Evolutionary conservation across 2,113 vertebrate species (phyloP).

Genomic region (Galbula dea): DNA sequence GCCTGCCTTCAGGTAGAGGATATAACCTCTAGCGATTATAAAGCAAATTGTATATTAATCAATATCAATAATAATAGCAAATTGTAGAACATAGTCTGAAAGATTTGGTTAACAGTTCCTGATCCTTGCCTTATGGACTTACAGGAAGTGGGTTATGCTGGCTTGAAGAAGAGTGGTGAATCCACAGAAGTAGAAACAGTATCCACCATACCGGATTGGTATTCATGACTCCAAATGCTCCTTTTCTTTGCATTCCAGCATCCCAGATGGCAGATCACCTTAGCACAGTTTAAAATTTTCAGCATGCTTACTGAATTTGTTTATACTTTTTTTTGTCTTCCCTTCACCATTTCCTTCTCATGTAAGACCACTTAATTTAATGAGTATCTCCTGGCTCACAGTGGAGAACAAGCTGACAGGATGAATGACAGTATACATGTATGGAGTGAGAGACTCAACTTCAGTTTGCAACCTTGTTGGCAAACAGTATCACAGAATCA

Average conservation of each 20-base stretch:
- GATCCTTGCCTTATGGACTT: background rate
- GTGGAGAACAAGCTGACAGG: background rate
- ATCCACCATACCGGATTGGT: background rate
- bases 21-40: background rate
- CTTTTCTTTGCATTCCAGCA: background rate
- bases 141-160: background rate
- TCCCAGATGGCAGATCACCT: conserved; percentile 11
- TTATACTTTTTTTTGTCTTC: background rate
- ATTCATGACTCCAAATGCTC: conserved; percentile 10
- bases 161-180: background rate
- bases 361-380: background rate
- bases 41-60: background rate
- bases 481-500: too few relatives aligned
- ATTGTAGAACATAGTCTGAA: background rate
- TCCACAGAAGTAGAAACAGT: conserved; percentile 22
- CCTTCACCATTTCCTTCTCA: background rate
- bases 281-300: background rate
- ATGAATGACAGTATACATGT: background rate
- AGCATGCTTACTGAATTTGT: background rate
- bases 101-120: background rate
- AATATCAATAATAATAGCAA: too few relatives aligned
- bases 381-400: background rate
- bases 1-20: background rate
- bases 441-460: background rate
- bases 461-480: background rate